These are phyloP conservation scores for Hormaphis cornu DNA, from an alignment of 1,140 invertebrate genomes.

Conservation along the genomic window DNA sequence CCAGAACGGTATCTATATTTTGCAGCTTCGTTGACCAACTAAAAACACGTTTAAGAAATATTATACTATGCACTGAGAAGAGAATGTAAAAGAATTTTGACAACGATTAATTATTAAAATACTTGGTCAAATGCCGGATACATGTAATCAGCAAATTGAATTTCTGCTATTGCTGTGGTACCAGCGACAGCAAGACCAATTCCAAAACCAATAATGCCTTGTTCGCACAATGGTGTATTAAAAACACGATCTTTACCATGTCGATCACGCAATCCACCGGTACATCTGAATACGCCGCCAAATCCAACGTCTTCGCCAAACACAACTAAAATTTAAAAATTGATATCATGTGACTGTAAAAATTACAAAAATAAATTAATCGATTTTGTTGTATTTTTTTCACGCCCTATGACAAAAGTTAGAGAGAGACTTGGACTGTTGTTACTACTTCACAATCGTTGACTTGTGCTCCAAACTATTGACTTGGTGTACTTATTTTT, in stretches of 20 bases:
- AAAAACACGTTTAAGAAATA: conserved; percentile 34
- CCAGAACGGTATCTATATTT: conserved; percentile 92
- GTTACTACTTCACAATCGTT: too few relatives aligned
- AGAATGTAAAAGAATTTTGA: background rate
- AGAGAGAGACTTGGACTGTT: too few relatives aligned
- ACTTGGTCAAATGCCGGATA: conserved; percentile 99
- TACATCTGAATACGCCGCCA: conserved; percentile 96
- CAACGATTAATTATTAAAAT: conserved; percentile 7
- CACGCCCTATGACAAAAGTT: too few relatives aligned
- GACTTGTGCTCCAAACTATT: too few relatives aligned
- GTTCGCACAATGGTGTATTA: conserved; percentile 95
- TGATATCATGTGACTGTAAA: background rate
- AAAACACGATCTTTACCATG: conserved; percentile 91
- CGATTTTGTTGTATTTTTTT: too few relatives aligned
- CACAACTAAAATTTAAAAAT: conserved; percentile 51
- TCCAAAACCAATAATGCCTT: conserved; percentile 95
- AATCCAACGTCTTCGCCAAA: conserved; percentile 99
- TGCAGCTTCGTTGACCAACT: conserved; percentile 82
- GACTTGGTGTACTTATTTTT: too few relatives aligned
- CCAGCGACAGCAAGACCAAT: conserved; percentile 86
- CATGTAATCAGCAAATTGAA: conserved; percentile 99
- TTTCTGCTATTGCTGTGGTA: conserved; percentile 91
- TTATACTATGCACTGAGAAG: too few relatives aligned
- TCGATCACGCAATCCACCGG: conserved; percentile 83
- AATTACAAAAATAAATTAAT: too few relatives aligned